These are phyloP conservation scores for Dasysyrphus tricinctus DNA, from an alignment of 2,888 invertebrate genomes.

Conservation along the genomic window DNA sequence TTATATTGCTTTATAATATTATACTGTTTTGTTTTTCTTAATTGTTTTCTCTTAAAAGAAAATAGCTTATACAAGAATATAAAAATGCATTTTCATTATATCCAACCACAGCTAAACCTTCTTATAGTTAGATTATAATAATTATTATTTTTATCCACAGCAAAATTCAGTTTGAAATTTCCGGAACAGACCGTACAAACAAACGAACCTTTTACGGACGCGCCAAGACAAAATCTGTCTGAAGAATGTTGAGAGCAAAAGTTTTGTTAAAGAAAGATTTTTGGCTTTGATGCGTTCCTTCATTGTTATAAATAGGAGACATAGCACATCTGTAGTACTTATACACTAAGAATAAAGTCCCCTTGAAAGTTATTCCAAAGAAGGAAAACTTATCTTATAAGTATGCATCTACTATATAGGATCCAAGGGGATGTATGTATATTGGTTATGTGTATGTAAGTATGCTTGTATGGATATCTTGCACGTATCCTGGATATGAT, in stretches of 20 bases:
- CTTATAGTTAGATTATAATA: neutral
- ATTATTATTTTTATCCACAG: neutral
- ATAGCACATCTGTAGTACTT: conserved; percentile 27
- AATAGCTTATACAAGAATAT: neutral
- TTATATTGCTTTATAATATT: no score
- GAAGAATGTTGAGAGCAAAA: conserved; percentile 47
- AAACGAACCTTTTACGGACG: conserved; percentile 1
- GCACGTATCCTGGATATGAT: conserved; percentile 24
- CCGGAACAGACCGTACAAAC: conserved; percentile 13
- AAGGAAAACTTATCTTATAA: conserved; percentile 19
- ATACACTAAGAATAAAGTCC: conserved; percentile 44
- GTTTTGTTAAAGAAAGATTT: conserved; percentile 30
- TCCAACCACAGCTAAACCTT: conserved; percentile 1
- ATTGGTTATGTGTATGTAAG: neutral
- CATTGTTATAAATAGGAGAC: conserved; percentile 48
- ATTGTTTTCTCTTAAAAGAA: neutral
- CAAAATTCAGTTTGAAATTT: conserved; percentile 32
- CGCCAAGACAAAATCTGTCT: conserved; percentile 52
- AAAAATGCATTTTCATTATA: conserved; percentile 2
- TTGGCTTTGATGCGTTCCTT: conserved; percentile 58
- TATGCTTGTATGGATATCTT: neutral
- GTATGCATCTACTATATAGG: neutral
- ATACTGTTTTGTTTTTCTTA: no score
- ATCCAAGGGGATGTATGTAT: neutral
- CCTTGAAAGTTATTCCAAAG: conserved; percentile 48